phyloP scores from a whole-genome alignment of 1,140 invertebrate genomes.

The Ostrea edulis region DNA sequence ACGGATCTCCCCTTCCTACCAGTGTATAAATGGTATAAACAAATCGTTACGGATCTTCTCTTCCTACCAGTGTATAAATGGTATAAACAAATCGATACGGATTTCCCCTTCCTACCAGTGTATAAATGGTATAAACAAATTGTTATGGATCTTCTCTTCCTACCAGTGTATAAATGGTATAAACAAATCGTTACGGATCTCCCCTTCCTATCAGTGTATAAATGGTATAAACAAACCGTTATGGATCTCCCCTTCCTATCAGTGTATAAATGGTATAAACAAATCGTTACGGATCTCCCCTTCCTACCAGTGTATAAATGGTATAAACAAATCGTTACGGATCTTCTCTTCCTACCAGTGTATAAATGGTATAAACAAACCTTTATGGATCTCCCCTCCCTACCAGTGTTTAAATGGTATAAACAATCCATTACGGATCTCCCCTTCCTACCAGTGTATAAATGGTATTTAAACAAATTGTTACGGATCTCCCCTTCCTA shows the following conservation, averaged over 20 bases:
- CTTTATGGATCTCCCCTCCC: background rate
- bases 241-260: background rate
- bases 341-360: background rate
- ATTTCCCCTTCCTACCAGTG: background rate
- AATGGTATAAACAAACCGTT: background rate
- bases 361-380: background rate
- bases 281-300: background rate
- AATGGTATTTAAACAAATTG: background rate
- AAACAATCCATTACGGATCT: background rate
- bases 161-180: background rate
- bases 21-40: background rate
- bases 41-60: background rate
- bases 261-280: background rate
- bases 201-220: background rate
- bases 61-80: too few relatives aligned
- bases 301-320: too few relatives aligned
- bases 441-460: background rate
- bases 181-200: background rate
- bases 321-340: background rate
- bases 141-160: background rate
- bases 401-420: background rate
- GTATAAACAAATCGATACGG: background rate
- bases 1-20: background rate
- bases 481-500: background rate
- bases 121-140: background rate